Evolutionary conservation across 2,113 vertebrate genomes (phyloP), one percentile per base, ranked within the genome.

Genomic region (Microcebus griseorufus): DNA sequence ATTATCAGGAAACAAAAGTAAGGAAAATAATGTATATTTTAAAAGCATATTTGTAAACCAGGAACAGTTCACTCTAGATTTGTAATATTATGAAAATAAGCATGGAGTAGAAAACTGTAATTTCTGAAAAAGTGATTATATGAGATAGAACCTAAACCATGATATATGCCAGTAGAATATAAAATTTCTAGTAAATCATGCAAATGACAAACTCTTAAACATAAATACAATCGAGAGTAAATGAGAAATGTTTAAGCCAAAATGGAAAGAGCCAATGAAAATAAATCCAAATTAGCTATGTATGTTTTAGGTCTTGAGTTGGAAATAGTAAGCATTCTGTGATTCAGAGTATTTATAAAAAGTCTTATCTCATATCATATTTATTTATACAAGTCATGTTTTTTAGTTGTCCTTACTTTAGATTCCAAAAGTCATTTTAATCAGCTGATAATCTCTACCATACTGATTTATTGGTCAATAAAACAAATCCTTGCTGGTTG

Each of bases 131-230:
- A 39, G 8, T 27, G 4, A 45, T 87, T 75, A 42, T 72, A 65
- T 86, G 32, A 79, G 9, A 85, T 69, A 65, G 1, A 87, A 20
- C 0, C 9, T 32, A 83, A 93, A 92, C 6, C 22, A 67, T 79
- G 13, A 1, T 48, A 0, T 79, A 64, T 92, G 79, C 29, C 18
- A 60, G 18, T 51, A 18, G 14, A 79, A 58, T 70, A 82, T 58
- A 64, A 69, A 88, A 69, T 79, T 37, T 37, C 1, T 91, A 80
- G 22, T 14, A 93, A 91, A 85, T 95, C 37, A 64, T 67, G 25
- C 22, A 94, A 94, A 92, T 87, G 37, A 69, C 8, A 93, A 96
- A 80, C 3, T 75, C 79, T 87, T 92, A 83, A 86, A 86, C 9
- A 93, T 72, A 94, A 70, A 65, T 70, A 93, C 13, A 88, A 82